Base-by-base conservation (phyloP, 2,113 vertebrate genomes). In the Accipiter virgatus region DNA sequence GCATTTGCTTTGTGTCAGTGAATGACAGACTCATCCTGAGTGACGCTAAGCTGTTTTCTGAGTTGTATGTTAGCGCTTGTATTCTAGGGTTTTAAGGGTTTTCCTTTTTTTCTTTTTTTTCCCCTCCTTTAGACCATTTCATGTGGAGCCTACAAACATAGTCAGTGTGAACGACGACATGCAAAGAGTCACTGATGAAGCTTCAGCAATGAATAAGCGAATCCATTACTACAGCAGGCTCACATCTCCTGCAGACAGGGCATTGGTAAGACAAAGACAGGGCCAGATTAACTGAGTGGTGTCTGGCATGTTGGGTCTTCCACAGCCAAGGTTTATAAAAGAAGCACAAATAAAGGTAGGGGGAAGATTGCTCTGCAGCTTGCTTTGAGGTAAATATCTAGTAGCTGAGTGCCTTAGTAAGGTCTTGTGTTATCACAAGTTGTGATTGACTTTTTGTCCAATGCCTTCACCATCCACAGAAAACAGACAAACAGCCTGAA, bases 211-310 rank as follows among this genome's bases (percentile, higher is more conserved):
- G 97, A 99, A 98, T 97, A 99, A 99, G 95, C 97, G 99, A 96
- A 98, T 99, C 84, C 99, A 99, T 88, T 99, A 99, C 98, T 99
- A 99, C 31, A 96, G 98, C 88, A 98, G 98, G 16, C 98, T 99
- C 68, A 98, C 98, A 0, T 98, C 97, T 53, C 98, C 99, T n/a
- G 97, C 99, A 53, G 98, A 99, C 97, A 98, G 98, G 84, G 98
- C 98, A 25, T 88, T 99, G 98, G 99, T 99, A 98, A 97, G 98
- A 42, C 80, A 86, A 92, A 90, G 70, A 82, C 61, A 68, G 43
- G 26, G 15, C 18, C 36, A 58, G 7, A 38, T 88, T 19, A 77
- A 36, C 20, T 50, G 63, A 19, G 21, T 65, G 16, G 8, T 22
- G n/a, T 88, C 31, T 65, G 27, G 9, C 8, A 27, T 38, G 13